phyloP scores from a whole-genome alignment of 2,113 vertebrate genomes.

The Heterochromis multidens region DNA sequence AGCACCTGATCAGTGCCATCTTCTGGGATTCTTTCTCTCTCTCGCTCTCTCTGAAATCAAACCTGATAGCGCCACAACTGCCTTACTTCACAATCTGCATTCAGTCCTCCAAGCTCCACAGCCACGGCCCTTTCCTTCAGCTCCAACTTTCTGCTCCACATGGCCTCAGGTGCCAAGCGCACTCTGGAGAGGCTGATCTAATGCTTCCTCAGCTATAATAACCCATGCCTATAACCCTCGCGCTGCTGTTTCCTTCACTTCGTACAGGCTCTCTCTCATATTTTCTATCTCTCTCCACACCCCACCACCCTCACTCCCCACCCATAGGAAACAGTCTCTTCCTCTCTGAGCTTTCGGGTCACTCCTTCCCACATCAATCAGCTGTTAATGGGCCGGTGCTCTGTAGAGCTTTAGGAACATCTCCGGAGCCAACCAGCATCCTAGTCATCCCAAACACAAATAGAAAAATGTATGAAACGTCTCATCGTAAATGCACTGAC shows the following conservation, averaged over 20 bases:
- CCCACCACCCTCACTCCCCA: neutral
- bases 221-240: slow-evolving; percentile 39
- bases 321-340: slow-evolving; percentile 68
- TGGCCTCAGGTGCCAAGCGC: slow-evolving; percentile 61
- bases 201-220: slow-evolving; percentile 65
- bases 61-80: slow-evolving; percentile 6
- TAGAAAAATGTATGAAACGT: neutral
- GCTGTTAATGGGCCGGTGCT: slow-evolving; percentile 68
- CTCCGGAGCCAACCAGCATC: slow-evolving; percentile 6
- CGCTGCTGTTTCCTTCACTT: slow-evolving; percentile 23
- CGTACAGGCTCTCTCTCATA: slow-evolving; percentile 28
- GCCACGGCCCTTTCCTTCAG: slow-evolving; percentile 16
- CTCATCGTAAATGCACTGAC: slow-evolving; percentile 9
- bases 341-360: slow-evolving; percentile 62
- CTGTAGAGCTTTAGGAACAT: slow-evolving; percentile 27
- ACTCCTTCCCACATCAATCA: slow-evolving; percentile 75
- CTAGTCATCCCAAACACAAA: neutral
- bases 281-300: slow-evolving; percentile 35
- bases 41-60: slow-evolving; percentile 6
- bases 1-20: slow-evolving; percentile 22
- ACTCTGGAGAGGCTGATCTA: slow-evolving; percentile 68
- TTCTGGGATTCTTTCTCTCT: slow-evolving; percentile 2
- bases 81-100: slow-evolving; percentile 23
- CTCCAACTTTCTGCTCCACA: slow-evolving; percentile 26
- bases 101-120: slow-evolving; percentile 14